A percentile compares a stretch with the other conserved stretches of the same genome.
Conservation (phyloP, 2,113 vertebrate genomes). For the Alexandromys fortis region DNA sequence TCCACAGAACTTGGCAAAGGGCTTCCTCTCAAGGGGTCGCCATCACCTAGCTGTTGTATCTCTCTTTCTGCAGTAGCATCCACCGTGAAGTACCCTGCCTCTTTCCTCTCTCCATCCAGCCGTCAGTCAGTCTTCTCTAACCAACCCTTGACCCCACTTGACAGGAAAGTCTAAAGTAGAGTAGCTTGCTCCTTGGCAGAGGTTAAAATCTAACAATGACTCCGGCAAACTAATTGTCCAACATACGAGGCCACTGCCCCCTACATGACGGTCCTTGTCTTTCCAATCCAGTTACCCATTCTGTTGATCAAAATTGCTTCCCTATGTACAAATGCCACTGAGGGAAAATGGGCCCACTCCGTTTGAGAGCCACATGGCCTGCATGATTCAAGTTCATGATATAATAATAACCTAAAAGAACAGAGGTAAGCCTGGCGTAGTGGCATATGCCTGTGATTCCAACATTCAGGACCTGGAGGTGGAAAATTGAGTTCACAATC, state of each 20-base stretch:
- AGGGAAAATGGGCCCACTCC: neutral
- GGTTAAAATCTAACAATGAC: neutral
- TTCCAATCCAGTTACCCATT: neutral
- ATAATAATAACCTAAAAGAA: neutral
- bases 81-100: neutral
- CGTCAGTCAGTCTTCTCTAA: neutral
- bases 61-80: neutral
- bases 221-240: neutral
- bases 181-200: neutral
- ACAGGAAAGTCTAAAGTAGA: neutral
- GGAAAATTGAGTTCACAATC: neutral
- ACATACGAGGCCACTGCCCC: neutral
- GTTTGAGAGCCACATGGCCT: neutral
- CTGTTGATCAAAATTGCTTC: neutral
- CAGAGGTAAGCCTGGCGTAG: neutral
- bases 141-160: neutral
- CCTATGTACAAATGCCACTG: neutral
- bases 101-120: neutral
- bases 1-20: neutral
- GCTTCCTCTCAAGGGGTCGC: accelerated
- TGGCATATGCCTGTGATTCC: neutral
- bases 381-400: neutral
- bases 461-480: neutral
- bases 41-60: neutral
- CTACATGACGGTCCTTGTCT: neutral